These are phyloP conservation scores for Strigamia maritima DNA, from an alignment of 2,888 invertebrate genomes.

Conservation along the genomic window DNA sequence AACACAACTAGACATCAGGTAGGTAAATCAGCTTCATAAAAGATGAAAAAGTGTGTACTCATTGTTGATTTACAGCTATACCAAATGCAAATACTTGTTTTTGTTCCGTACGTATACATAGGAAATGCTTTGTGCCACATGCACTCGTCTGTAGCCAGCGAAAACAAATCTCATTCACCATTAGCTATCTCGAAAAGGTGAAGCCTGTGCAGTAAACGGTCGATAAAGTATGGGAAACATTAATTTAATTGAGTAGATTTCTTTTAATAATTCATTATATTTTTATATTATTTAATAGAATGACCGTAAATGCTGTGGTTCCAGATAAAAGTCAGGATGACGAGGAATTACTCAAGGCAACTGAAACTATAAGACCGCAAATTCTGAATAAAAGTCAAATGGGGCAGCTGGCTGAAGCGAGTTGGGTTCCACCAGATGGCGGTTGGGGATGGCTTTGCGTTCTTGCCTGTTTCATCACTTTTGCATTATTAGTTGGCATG, in stretches of 20 bases:
- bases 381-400: not conserved
- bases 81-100: too few species aligned
- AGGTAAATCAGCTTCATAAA: too few species aligned
- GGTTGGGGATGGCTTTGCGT: conserved; percentile 34
- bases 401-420: not conserved
- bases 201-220: not conserved
- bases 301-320: not conserved
- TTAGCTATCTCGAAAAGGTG: not conserved
- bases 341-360: not conserved
- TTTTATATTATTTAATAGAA: not conserved
- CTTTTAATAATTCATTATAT: not conserved
- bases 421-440: conserved; percentile 35
- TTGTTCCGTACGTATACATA: too few species aligned
- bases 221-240: not conserved
- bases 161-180: not conserved
- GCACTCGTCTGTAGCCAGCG: not conserved
- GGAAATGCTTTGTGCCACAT: too few species aligned
- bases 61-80: too few species aligned
- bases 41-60: too few species aligned
- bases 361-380: not conserved
- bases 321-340: not conserved
- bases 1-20: not conserved
- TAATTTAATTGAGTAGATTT: not conserved
- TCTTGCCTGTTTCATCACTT: not conserved
- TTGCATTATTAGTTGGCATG: not conserved